These are phyloP conservation scores for Falco concolor DNA, from an alignment of 2,797 vertebrate genomes.

Conservation along the genomic window DNA sequence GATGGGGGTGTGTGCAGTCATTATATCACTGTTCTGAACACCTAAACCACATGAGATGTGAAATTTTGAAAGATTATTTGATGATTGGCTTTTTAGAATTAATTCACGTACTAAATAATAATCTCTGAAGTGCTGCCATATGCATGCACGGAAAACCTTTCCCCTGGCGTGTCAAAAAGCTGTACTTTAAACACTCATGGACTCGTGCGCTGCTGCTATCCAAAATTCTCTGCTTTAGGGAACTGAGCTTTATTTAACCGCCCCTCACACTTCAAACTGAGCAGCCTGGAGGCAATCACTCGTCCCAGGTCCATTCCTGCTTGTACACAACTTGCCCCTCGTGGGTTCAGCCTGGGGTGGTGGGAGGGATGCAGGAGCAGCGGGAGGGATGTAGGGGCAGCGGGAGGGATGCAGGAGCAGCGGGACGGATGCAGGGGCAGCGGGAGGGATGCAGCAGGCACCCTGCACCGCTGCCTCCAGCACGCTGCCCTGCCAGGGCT, in stretches of 20 bases:
- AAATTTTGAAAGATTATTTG: background rate
- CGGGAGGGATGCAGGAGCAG: background rate
- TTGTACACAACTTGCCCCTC: background rate
- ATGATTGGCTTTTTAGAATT: background rate
- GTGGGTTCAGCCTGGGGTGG: background rate
- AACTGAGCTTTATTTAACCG: accelerated
- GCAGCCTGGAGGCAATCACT: accelerated
- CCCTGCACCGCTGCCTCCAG: background rate
- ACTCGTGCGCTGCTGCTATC: accelerated
- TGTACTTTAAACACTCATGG: accelerated
- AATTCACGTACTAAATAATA: background rate
- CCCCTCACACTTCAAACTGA: accelerated
- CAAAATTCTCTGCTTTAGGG: background rate
- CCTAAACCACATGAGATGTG: background rate
- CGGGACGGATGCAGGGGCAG: background rate
- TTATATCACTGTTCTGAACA: background rate
- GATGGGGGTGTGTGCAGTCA: background rate
- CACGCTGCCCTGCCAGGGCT: accelerated
- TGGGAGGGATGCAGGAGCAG: background rate
- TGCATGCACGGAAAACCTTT: accelerated
- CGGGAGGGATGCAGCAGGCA: accelerated
- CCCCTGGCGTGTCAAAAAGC: background rate
- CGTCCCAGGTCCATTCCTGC: accelerated
- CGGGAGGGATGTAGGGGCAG: background rate
- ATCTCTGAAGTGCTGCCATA: background rate